phyloP scores from a whole-genome alignment of 2,113 vertebrate species.

The Actenoides lindsayi region DNA sequence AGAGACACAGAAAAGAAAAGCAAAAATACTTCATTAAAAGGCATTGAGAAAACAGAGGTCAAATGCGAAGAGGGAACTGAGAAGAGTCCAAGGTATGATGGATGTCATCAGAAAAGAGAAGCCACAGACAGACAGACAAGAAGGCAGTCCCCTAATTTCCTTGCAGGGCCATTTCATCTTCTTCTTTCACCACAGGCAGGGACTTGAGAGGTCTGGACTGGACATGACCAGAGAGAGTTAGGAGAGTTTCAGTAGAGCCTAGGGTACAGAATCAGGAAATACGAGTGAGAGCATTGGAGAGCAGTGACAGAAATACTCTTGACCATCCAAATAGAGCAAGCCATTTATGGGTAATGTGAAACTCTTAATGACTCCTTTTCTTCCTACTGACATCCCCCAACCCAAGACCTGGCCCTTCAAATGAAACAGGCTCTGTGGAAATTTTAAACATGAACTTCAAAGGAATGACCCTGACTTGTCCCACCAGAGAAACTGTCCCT shows the following conservation, averaged over 20 bases:
- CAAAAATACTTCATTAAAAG: background rate
- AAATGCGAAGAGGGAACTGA: background rate
- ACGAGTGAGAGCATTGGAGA: background rate
- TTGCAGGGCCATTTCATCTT: slow-evolving; percentile 76
- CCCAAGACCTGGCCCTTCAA: background rate
- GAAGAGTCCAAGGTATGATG: background rate
- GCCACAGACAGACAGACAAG: background rate
- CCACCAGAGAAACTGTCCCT: rapidly evolving
- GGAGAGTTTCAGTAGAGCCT: slow-evolving; percentile 78
- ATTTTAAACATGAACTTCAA: background rate
- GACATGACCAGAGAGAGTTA: slow-evolving; percentile 82
- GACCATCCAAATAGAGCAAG: background rate
- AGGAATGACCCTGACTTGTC: rapidly evolving
- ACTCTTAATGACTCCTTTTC: background rate
- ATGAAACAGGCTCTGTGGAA: background rate
- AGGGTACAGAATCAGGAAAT: slow-evolving; percentile 51
- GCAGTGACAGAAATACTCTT: background rate
- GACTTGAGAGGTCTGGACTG: slow-evolving; percentile 72
- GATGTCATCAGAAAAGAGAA: background rate
- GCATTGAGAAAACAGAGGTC: background rate
- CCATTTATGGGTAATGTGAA: rapidly evolving
- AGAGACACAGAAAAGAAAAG: background rate
- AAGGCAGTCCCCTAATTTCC: slow-evolving; percentile 71
- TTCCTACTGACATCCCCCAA: background rate
- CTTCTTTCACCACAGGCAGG: slow-evolving; percentile 77